Evolutionary conservation across 2,797 vertebrate genomes (phyloP), one percentile per base, ranked within the genome.

Genomic region (Varecia variegata): DNA sequence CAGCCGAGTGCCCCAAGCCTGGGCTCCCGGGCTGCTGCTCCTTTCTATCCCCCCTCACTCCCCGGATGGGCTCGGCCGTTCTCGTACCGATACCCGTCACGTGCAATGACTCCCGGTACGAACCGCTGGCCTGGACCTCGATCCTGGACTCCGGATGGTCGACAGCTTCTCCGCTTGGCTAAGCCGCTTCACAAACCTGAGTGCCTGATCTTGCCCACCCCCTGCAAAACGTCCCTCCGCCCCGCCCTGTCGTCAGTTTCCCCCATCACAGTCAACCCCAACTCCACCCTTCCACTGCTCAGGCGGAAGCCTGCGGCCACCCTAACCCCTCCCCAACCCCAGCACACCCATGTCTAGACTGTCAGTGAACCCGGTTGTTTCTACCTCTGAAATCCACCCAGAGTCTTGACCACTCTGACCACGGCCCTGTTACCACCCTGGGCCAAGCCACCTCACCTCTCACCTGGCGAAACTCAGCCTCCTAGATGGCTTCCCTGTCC

Each of bases 71-170:
- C 7, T 38, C 74, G 23, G 18, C 32, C 32, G 2, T 70, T 35
- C 47, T 82, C 20, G 1, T 62, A n/a, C 67, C 21, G 38, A 5
- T 2, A 0, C 40, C 35, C 1, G 0, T 45, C 25, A 30, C 1
- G 1, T 21, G 20, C 18, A 17, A 32, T 54, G n/a, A 17, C 60
- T 32, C 52, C 38, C 73, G 30, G 11, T 1, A 5, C 14, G 0
- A 3, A 11, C 32, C 4, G 0, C 70, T 5, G 18, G 7, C 38
- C 52, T 40, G 38, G 25, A 30, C 30, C 7, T 90, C 2, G 0
- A 21, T 52, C 68, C 38, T 20, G 17, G 45, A 70, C 62, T 71
- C 70, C 25, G 20, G 87, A 50, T 1, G 3, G 47, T 12, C 0
- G 0, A 56, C 0, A 9, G 3, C 11, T 6, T 17, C 60, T 73